Percentiles rank a stretch among this genome's conserved stretches.
Evolutionary conservation across 2,797 vertebrate species (phyloP).

Genomic region (Silurus lanzhouensis): DNA sequence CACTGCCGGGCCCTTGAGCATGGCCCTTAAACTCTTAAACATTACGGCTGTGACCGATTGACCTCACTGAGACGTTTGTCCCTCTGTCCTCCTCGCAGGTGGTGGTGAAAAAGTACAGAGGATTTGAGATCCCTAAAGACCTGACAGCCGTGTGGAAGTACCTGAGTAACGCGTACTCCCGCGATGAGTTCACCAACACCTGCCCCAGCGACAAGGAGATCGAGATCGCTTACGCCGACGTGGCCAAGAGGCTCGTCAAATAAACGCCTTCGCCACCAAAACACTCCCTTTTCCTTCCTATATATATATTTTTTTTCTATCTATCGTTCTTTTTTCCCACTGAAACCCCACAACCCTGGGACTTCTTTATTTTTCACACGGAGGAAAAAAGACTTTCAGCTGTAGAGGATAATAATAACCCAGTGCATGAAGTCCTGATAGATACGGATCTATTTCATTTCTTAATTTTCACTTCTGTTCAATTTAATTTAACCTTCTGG

Average conservation of each 20-base stretch:
- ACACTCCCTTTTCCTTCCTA: neutral
- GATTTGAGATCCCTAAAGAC: slow-evolving; percentile 93
- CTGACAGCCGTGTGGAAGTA: slow-evolving; percentile 96
- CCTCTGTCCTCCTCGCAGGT: slow-evolving; percentile 74
- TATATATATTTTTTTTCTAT: no score
- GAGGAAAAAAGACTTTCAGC: slow-evolving; percentile 61
- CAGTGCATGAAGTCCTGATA: slow-evolving; percentile 52
- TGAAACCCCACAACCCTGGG: slow-evolving; percentile 30
- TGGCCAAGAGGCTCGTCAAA: slow-evolving; percentile 96
- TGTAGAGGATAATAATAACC: slow-evolving; percentile 42
- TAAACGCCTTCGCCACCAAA: slow-evolving; percentile 64
- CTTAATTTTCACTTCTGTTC: neutral
- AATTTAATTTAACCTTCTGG: neutral
- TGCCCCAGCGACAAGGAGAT: slow-evolving; percentile 97
- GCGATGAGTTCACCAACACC: slow-evolving; percentile 98
- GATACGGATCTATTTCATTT: neutral
- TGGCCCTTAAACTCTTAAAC: no score
- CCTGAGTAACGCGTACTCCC: slow-evolving; percentile 88
- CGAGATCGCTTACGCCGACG: slow-evolving; percentile 94
- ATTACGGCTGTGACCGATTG: no score
- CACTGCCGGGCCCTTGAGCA: no score
- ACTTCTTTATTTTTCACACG: slow-evolving; percentile 63
- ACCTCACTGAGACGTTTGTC: no score
- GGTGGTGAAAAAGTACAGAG: slow-evolving; percentile 94
- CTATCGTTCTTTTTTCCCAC: neutral